Percentiles rank a stretch among this genome's conserved stretches.
Conservation (phyloP, 2,888 invertebrate species). For the Diarsia brunnea region DNA sequence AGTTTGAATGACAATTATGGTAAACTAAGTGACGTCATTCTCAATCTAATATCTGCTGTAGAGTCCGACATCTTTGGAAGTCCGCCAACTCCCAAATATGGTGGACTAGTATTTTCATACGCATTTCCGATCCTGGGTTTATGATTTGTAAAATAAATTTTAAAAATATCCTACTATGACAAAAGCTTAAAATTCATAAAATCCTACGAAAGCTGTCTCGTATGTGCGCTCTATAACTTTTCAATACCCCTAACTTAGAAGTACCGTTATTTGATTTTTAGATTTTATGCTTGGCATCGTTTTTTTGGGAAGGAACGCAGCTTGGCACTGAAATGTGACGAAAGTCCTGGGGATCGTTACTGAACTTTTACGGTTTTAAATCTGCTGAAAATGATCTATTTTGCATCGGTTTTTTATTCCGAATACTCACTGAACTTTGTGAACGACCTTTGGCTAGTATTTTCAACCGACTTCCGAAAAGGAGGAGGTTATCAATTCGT, state of each 20-base stretch:
- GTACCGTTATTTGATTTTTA: constrained; percentile 56
- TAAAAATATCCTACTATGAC: too few species aligned
- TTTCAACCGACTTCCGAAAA: too few species aligned
- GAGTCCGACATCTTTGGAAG: too few species aligned
- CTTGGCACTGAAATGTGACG: constrained; percentile 39
- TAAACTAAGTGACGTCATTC: too few species aligned
- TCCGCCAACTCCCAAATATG: too few species aligned
- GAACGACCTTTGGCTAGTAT: not conserved
- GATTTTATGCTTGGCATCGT: constrained; percentile 41
- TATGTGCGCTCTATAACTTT: not conserved
- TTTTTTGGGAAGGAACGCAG: constrained; percentile 45
- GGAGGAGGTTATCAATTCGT: too few species aligned
- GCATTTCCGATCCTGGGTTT: too few species aligned
- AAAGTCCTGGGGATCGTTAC: constrained; percentile 24
- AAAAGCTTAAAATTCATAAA: too few species aligned
- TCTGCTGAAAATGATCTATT: constrained; percentile 16
- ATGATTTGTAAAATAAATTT: too few species aligned
- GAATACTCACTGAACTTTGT: not conserved
- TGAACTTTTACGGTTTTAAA: constrained; percentile 44
- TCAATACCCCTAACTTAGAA: not conserved
- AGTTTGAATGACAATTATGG: too few species aligned
- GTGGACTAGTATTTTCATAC: too few species aligned
- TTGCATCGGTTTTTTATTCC: constrained; percentile 3
- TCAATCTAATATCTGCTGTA: too few species aligned
- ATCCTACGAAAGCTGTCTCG: not conserved